A percentile compares a stretch with the other conserved stretches of the same genome.
These are phyloP conservation scores for Nomada lathburiana DNA, from an alignment of 2,888 invertebrate species.

Conservation along the genomic window DNA sequence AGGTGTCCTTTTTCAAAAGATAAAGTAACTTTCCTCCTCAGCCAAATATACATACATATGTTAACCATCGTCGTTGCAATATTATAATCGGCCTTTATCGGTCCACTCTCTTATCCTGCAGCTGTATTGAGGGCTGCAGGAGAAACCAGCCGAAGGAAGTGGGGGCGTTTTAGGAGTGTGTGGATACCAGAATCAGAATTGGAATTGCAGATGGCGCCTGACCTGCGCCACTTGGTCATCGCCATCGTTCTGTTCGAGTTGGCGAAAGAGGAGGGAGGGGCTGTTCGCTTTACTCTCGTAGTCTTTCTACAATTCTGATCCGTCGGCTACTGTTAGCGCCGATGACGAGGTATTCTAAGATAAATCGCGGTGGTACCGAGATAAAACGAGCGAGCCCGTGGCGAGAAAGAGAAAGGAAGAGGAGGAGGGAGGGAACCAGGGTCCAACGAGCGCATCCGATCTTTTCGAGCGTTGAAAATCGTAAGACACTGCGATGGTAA, in stretches of 20 bases:
- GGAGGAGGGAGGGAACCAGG: constrained; percentile 35
- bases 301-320: constrained; percentile 59
- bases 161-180: constrained; percentile 46
- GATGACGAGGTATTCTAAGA: constrained; percentile 56
- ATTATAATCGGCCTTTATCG: not conserved
- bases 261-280: constrained; percentile 54
- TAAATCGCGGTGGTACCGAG: constrained; percentile 33
- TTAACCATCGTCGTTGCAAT: not conserved
- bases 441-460: constrained; percentile 36
- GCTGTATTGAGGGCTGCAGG: constrained; percentile 47
- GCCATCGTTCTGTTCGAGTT: constrained; percentile 61
- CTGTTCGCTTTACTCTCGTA: constrained; percentile 51
- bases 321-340: constrained; percentile 49
- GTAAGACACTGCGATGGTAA: constrained; percentile 35
- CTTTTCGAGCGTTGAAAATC: constrained; percentile 36
- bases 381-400: constrained; percentile 24
- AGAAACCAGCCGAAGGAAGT: constrained; percentile 53
- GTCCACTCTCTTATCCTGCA: constrained; percentile 11
- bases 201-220: constrained; percentile 81
- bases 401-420: constrained; percentile 7
- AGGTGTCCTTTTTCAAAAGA: not conserved
- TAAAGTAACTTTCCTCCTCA: not conserved
- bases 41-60: not conserved
- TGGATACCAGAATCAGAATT: constrained; percentile 74
- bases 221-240: constrained; percentile 74